Conservation (phyloP, 2,113 vertebrate species). For the Loxodonta africana region DNA sequence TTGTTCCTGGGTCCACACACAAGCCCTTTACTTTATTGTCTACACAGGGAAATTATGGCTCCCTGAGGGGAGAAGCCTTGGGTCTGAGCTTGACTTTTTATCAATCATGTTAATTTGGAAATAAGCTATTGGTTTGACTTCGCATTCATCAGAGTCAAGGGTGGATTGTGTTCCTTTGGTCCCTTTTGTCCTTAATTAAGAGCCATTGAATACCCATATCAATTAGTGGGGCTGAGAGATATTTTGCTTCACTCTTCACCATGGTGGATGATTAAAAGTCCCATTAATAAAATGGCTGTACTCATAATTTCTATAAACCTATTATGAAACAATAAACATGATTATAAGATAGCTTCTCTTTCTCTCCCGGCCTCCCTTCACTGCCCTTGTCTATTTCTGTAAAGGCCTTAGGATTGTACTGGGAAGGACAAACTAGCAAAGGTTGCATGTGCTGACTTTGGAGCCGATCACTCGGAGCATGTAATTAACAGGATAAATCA, state of each 20-base stretch:
- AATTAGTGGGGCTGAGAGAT: slow-evolving; percentile 95
- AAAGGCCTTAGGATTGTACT: slow-evolving; percentile 57
- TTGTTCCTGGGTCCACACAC: slow-evolving; percentile 78
- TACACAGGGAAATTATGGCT: slow-evolving; percentile 80
- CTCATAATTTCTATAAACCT: slow-evolving; percentile 92
- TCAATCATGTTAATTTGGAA: slow-evolving; percentile 92
- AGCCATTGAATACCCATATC: slow-evolving; percentile 94
- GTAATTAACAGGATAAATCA: slow-evolving; percentile 62
- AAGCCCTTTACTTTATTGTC: slow-evolving; percentile 67
- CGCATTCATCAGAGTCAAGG: slow-evolving; percentile 91
- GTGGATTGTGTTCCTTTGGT: slow-evolving; percentile 92
- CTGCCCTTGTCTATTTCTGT: slow-evolving; percentile 65
- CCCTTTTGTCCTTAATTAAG: slow-evolving; percentile 98
- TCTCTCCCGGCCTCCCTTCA: slow-evolving; percentile 29
- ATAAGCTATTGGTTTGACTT: slow-evolving; percentile 93
- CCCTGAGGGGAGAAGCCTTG: slow-evolving; percentile 80
- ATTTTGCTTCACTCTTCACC: slow-evolving; percentile 95
- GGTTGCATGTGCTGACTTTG: slow-evolving; percentile 16
- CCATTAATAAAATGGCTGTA: slow-evolving; percentile 94
- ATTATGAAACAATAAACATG: slow-evolving; percentile 87
- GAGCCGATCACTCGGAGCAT: slow-evolving; percentile 54
- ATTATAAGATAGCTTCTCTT: slow-evolving; percentile 65
- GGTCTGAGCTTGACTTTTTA: slow-evolving; percentile 88
- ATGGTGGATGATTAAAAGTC: slow-evolving; percentile 94
- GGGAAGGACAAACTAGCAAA: slow-evolving; percentile 60